Conservation (phyloP, 2,113 vertebrate species). For the Amphilophus citrinellus region DNA sequence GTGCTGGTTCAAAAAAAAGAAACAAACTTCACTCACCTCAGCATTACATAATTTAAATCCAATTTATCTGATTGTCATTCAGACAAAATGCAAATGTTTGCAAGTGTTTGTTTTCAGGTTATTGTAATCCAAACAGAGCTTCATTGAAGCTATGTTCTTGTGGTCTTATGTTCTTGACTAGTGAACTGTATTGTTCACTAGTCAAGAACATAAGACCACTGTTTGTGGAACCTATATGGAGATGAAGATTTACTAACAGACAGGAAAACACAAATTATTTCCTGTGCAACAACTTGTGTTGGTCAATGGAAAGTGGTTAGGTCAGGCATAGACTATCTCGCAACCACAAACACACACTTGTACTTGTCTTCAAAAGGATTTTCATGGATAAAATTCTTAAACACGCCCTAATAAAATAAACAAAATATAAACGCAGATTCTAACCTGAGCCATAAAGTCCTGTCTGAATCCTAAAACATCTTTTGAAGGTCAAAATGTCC, state of each 20-base stretch:
- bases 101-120: background rate
- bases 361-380: background rate
- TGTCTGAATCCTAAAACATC: background rate
- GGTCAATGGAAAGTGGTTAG: conserved; percentile 11
- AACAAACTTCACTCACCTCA: too few species aligned
- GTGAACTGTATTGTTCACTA: background rate
- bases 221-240: background rate
- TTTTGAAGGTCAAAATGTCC: conserved; percentile 4
- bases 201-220: too few species aligned
- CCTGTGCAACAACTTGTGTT: conserved; percentile 12
- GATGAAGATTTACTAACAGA: background rate
- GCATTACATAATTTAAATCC: too few species aligned
- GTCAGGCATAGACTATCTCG: background rate
- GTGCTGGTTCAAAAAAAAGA: background rate
- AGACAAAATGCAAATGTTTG: background rate
- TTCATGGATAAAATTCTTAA: background rate
- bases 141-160: background rate
- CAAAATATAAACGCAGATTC: background rate
- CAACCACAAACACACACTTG: background rate
- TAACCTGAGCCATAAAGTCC: background rate
- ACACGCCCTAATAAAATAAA: background rate
- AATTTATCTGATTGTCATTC: background rate
- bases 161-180: background rate
- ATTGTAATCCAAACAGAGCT: background rate
- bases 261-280: background rate